Base-by-base conservation (phyloP, 2,888 invertebrate genomes). In the Pseudococcus longispinus region DNA sequence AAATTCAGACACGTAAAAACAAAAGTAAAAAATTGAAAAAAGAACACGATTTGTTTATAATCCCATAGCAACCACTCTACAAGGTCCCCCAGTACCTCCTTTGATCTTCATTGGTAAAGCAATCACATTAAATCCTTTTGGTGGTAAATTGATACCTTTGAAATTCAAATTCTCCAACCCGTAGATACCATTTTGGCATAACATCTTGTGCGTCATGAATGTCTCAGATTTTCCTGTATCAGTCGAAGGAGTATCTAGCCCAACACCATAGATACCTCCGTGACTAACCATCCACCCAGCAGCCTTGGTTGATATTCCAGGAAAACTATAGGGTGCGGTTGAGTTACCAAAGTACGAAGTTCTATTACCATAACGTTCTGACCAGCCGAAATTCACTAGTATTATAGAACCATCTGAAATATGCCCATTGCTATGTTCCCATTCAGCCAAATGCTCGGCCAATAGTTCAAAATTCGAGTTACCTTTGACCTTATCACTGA, bases 41-140 rank as follows among this genome's bases (percentile, higher is more conserved):
- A 2, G 15, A 70, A 29, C 18, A 26, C n/a, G 4, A 8, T n/a
- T 2, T 20, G 6, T 8, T 60, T 60, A 60, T 9, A 60, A 29
- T 32, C 29, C 70, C 29, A 29, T 70, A 26, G 29, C 70, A 26
- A 80, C 77, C 6, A 80, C 77, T 20, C 77, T 37, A 20, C 42
- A 42, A 0, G 77, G 77, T 42, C 20, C 32, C 5, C 77, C 77
- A 20, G 93, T 93, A 0, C 93, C 93, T 88, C 92, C 92, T 4
- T 90, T 89, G 46, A 94, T 91, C 89, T 94, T 94, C 90, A 94
- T 91, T 0, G 94, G 94, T 90, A 94, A 92, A 0, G 93, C 92
- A 65, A 93, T 90, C 0, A 93, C 89, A 89, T 92, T 90, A 89
- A 93, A 93, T 51, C 91, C 92, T 88, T 90, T 91, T 2, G 91